Evolutionary conservation across 2,797 vertebrate species (phyloP).

Genomic region (Macroramphosus scolopax): DNA sequence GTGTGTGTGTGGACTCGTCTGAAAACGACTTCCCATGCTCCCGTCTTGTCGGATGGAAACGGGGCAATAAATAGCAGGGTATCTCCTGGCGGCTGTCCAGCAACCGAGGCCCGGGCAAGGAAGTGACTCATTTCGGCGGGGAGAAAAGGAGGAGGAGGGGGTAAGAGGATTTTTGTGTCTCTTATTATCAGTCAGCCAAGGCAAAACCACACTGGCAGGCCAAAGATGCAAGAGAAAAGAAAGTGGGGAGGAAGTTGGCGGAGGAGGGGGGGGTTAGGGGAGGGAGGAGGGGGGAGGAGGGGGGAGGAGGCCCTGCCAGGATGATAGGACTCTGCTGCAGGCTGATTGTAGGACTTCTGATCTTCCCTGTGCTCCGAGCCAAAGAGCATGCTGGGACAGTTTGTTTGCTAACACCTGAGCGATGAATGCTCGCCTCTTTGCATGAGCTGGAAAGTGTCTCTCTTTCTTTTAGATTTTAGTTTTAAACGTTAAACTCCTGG

Average conservation of each 20-base stretch:
- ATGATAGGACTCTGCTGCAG: conserved; percentile 50
- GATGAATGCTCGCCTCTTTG: conserved; percentile 31
- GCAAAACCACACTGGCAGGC: conserved; percentile 82
- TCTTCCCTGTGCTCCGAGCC: conserved; percentile 25
- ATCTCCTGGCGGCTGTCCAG: conserved; percentile 80
- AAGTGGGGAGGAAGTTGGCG: conserved; percentile 38
- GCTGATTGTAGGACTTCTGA: conserved; percentile 70
- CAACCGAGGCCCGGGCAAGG: conserved; percentile 75
- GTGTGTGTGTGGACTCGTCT: conserved; percentile 46
- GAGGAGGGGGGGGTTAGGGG: conserved; percentile 23
- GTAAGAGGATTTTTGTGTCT: conserved; percentile 80
- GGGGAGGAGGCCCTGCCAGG: conserved; percentile 16
- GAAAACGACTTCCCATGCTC: conserved; percentile 64
- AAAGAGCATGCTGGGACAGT: conserved; percentile 54
- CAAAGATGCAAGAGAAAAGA: conserved; percentile 44
- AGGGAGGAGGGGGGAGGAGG: conserved; percentile 9
- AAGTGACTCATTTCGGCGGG: conserved; percentile 77
- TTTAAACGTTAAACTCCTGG: too few species aligned
- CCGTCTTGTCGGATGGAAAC: conserved; percentile 76
- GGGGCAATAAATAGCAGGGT: conserved; percentile 83
- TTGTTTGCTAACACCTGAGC: conserved; percentile 58
- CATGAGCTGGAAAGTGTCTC: conserved; percentile 21
- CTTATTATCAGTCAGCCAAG: conserved; percentile 87
- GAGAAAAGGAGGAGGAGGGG: conserved; percentile 53
- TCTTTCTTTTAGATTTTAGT: conserved; percentile 32